Evolutionary conservation across 2,797 vertebrate genomes (phyloP).

Genomic region (Avahi laniger): DNA sequence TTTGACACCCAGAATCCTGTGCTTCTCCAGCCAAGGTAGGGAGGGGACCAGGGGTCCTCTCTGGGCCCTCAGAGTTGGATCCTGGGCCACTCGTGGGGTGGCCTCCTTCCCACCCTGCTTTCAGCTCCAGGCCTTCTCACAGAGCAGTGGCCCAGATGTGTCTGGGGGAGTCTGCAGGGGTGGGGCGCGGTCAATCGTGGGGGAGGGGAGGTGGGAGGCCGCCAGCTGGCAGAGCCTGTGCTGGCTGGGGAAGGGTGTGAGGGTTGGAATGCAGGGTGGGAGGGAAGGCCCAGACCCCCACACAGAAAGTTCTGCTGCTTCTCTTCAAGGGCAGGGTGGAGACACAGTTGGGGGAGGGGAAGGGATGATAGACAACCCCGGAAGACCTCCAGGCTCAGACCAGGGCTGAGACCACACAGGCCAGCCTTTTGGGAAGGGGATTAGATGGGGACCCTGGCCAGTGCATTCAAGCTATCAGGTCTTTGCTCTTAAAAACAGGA

Average conservation of each 20-base stretch:
- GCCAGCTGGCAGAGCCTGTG: constrained; percentile 41
- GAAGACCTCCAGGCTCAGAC: neutral
- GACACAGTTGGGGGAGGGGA: neutral
- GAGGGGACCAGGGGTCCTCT: neutral
- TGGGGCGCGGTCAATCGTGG: neutral
- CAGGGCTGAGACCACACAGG: constrained; percentile 40
- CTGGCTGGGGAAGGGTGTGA: constrained; percentile 49
- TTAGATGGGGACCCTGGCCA: neutral
- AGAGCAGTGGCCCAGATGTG: constrained; percentile 29
- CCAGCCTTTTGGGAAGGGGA: constrained; percentile 8
- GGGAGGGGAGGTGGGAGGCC: neutral
- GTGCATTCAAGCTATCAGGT: neutral
- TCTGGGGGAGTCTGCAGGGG: neutral
- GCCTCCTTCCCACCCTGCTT: constrained; percentile 34
- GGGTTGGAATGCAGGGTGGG: constrained; percentile 53
- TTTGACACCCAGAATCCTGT: constrained; percentile 40
- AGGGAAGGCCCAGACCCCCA: constrained; percentile 31
- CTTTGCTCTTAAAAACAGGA: neutral
- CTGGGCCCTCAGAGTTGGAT: neutral
- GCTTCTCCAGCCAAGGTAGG: neutral
- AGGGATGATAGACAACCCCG: neutral
- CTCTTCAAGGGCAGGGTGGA: neutral
- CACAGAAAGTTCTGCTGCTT: constrained; percentile 1
- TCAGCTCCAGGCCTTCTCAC: constrained; percentile 15
- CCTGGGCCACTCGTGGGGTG: neutral